A percentile compares a stretch with the other conserved stretches of the same genome.
These are phyloP conservation scores for Acrossocheilus fasciatus DNA, from an alignment of 2,797 vertebrate genomes.

Conservation along the genomic window DNA sequence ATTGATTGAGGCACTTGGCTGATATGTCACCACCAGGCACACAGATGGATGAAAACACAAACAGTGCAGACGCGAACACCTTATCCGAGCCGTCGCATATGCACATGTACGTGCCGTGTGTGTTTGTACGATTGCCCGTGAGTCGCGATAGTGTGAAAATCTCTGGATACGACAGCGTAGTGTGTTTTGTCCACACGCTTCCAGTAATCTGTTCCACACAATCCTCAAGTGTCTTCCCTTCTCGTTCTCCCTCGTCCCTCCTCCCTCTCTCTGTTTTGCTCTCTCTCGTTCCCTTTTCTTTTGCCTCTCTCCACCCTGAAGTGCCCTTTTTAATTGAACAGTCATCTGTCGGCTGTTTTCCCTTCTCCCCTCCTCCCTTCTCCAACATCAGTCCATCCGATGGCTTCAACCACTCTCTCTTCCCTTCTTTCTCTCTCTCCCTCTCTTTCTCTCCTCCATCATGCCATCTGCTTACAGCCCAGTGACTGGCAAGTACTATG, in stretches of 20 bases:
- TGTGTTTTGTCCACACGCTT: constrained; percentile 55
- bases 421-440: constrained; percentile 36
- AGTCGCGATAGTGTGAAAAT: constrained; percentile 50
- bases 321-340: constrained; percentile 75
- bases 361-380: constrained; percentile 61
- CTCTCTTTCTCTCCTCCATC: constrained; percentile 57
- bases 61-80: constrained; percentile 63
- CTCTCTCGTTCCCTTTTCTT: constrained; percentile 56
- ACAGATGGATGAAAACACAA: constrained; percentile 78
- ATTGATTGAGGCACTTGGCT: constrained; percentile 76
- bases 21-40: constrained; percentile 77
- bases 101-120: constrained; percentile 9
- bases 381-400: constrained; percentile 66
- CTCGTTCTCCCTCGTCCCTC: constrained; percentile 46
- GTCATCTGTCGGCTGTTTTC: constrained; percentile 71
- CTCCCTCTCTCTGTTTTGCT: constrained; percentile 53
- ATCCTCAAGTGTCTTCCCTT: constrained; percentile 66
- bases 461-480: constrained; percentile 69
- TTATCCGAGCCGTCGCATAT: constrained; percentile 34
- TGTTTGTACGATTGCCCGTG: constrained; percentile 20
- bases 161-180: constrained; percentile 45
- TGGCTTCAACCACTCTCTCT: constrained; percentile 55
- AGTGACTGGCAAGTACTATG: constrained; percentile 61
- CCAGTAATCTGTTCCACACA: constrained; percentile 63
- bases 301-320: constrained; percentile 68